Percentiles rank a stretch among this genome's conserved stretches.
Conservation (phyloP, 2,888 invertebrate species). For the Agapetus fuscipes region DNA sequence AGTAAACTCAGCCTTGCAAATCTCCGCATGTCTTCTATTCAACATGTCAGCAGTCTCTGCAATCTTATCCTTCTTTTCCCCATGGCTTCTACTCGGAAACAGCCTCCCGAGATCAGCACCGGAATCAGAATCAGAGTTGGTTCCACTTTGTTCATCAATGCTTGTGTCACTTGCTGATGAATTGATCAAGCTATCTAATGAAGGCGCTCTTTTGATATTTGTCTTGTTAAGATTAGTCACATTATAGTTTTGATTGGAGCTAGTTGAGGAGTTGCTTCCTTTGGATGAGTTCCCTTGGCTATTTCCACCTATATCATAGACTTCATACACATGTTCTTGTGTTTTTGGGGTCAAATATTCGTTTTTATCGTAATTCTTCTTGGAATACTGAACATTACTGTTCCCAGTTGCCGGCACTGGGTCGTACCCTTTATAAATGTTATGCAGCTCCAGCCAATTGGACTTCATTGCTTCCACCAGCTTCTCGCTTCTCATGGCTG, state of each 20-base stretch:
- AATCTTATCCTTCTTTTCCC: conserved; percentile 24
- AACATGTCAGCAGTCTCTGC: conserved; percentile 31
- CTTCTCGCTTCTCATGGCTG: conserved; percentile 32
- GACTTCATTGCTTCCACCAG: conserved; percentile 46
- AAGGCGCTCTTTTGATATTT: conserved; percentile 37
- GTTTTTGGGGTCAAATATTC: conserved; percentile 9
- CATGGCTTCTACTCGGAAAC: no score
- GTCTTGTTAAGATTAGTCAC: conserved; percentile 6
- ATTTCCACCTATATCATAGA: conserved; percentile 15
- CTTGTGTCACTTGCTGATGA: conserved; percentile 54
- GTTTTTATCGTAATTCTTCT: conserved; percentile 11
- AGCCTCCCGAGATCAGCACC: conserved; percentile 52
- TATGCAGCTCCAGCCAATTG: conserved; percentile 45
- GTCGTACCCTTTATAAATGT: conserved; percentile 39
- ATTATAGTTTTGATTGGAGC: conserved; percentile 20
- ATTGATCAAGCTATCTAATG: conserved; percentile 59
- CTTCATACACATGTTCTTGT: conserved; percentile 20
- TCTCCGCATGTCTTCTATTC: conserved; percentile 24
- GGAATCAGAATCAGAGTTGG: conserved; percentile 53
- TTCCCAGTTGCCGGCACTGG: conserved; percentile 16
- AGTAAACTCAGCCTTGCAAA: conserved; percentile 19
- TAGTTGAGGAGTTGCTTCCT: conserved; percentile 14
- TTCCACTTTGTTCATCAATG: conserved; percentile 50
- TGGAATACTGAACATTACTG: background rate
- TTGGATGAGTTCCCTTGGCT: conserved; percentile 10